phyloP scores from a whole-genome alignment of 1,140 invertebrate species.

The Brachionus rotundiformis region DNA sequence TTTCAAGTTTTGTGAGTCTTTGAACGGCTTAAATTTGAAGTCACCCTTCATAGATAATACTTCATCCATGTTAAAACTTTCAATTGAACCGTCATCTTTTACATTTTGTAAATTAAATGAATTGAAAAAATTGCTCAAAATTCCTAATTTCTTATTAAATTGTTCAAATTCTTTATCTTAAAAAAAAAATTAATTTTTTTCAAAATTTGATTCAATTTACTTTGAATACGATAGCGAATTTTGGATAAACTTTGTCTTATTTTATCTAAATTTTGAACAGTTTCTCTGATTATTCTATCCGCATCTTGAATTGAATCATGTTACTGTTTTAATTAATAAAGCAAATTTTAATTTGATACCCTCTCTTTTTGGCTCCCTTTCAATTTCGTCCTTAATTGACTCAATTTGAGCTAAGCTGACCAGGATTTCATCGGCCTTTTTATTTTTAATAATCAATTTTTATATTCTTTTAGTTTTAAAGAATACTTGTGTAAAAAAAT shows the following conservation, averaged over 20 bases:
- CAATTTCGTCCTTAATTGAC: slow-evolving; percentile 7
- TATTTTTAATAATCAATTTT: no score
- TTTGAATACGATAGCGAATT: background rate
- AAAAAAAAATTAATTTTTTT: background rate
- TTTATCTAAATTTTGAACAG: background rate
- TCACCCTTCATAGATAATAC: background rate
- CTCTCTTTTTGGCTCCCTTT: background rate
- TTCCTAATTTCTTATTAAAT: background rate
- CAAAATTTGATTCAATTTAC: background rate
- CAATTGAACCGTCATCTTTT: background rate
- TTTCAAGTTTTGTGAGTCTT: background rate
- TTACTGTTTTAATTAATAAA: no score
- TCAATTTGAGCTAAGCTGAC: slow-evolving; percentile 18
- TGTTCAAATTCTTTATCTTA: background rate
- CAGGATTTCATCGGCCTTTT: slow-evolving; percentile 14
- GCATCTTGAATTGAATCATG: no score
- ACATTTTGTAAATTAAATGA: background rate
- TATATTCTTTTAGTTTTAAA: no score
- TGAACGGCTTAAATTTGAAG: background rate
- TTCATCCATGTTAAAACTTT: background rate
- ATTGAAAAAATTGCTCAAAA: slow-evolving; percentile 6
- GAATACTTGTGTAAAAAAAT: background rate
- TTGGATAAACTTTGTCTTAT: background rate
- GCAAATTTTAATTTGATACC: background rate
- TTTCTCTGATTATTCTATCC: background rate